A percentile compares a stretch with the other conserved stretches of the same genome.
These are phyloP conservation scores for Rousettus leschenaultii DNA, from an alignment of 2,113 vertebrate species.

Conservation along the genomic window DNA sequence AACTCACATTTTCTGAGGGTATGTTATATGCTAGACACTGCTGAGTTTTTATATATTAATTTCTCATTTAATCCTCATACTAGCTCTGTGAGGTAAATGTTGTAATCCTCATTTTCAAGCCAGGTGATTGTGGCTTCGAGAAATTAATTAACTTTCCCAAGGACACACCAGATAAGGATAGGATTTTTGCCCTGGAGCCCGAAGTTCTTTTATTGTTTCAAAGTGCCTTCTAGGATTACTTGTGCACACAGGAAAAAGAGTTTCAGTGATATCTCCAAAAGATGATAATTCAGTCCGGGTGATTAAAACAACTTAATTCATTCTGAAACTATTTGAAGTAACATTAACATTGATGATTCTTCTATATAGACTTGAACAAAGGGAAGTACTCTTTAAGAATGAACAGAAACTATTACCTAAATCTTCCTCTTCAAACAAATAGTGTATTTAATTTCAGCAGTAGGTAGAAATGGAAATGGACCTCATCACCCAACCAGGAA, in stretches of 20 bases:
- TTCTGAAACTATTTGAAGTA: background rate
- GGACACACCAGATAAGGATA: background rate
- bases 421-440: background rate
- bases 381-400: background rate
- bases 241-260: background rate
- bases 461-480: background rate
- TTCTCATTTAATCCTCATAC: background rate
- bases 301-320: background rate
- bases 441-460: background rate
- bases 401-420: background rate
- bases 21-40: background rate
- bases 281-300: background rate
- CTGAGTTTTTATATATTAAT: background rate
- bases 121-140: background rate
- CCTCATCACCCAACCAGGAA: background rate
- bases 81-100: background rate
- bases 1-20: background rate
- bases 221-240: background rate
- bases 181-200: background rate
- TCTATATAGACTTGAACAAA: background rate
- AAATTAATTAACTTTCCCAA: background rate
- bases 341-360: background rate
- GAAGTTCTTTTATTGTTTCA: background rate
- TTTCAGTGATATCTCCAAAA: background rate
- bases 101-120: background rate